These are phyloP conservation scores for Drosophila triauraria DNA, from an alignment of 1,140 invertebrate species.

Conservation along the genomic window DNA sequence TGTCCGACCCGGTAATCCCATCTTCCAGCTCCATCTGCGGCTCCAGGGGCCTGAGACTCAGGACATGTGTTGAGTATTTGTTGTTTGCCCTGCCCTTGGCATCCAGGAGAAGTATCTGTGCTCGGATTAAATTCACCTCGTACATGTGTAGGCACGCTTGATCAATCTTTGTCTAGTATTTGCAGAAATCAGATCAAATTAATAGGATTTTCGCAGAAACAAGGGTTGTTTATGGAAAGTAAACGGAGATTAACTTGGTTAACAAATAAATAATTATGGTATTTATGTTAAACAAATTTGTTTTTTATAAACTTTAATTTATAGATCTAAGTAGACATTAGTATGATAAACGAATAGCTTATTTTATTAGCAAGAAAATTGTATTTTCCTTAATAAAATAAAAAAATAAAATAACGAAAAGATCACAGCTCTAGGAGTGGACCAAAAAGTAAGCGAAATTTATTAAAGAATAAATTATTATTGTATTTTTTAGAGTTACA, in stretches of 20 bases:
- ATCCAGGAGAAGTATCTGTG: background rate
- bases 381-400: background rate
- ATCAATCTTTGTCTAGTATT: conserved; percentile 9
- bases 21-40: conserved; percentile 7
- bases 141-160: conserved; percentile 16
- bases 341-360: background rate
- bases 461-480: too few species aligned
- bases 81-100: conserved; percentile 21
- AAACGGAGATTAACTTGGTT: background rate
- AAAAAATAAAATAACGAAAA: too few species aligned
- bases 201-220: background rate
- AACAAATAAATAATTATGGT: background rate
- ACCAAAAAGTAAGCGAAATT: too few species aligned
- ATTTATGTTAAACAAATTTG: background rate
- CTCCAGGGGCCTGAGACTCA: background rate
- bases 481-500: too few species aligned
- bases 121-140: conserved; percentile 11
- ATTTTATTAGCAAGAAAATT: background rate
- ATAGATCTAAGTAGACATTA: background rate
- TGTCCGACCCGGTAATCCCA: conserved; percentile 26
- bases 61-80: conserved; percentile 57
- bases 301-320: background rate
- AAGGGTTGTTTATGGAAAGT: background rate
- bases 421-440: too few species aligned
- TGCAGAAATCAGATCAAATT: background rate